Evolutionary conservation across 2,113 vertebrate genomes (phyloP), one percentile per base, ranked within the genome.

Genomic region (Pachycephala philippinensis): DNA sequence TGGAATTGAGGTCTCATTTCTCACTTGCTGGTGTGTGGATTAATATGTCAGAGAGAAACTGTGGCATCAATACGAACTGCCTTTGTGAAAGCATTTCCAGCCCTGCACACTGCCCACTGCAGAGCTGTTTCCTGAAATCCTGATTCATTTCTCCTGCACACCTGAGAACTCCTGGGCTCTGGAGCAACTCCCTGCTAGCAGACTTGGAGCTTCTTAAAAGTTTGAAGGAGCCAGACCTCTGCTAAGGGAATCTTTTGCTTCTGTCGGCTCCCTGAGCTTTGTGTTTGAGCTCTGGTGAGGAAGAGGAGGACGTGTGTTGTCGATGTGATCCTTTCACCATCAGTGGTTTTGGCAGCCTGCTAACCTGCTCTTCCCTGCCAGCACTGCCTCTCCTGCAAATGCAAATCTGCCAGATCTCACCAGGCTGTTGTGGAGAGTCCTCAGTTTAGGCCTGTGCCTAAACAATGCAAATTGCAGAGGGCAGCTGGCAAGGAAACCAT

Each of bases 1-100:
- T 80, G 63, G n/a, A 64, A 87, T 42, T 87, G 22, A 66, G 50
- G 35, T 75, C 60, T 94, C 42, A 63, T 89, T 91, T 93, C 53
- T 87, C 45, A 64, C 35, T 63, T 93, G 52, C 45, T 70, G 40
- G 4, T 31, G 66, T 23, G 71, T 85, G 75, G 80, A 90, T 78
- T 93, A 81, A 24, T 81, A 52, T 37, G 69, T 87, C 60, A 91
- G 61, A 83, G 50, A 70, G 54, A 81, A 80, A 49, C 26, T 57
- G 49, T 26, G 53, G 31, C 9, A 3, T 44, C 49, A 77, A 7
- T 57, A 50, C 7, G 24, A 79, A 56, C 40, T 56, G 20, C 28
- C 49, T 91, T 60, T 64, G 14, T 37, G 17, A 78, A 75, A 77
- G 52, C 49, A 6, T 44, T 71, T 79, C 68, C 27, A 81, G 50